Evolutionary conservation across 2,797 vertebrate genomes (phyloP).

Genomic region (Florisuga fusca): DNA sequence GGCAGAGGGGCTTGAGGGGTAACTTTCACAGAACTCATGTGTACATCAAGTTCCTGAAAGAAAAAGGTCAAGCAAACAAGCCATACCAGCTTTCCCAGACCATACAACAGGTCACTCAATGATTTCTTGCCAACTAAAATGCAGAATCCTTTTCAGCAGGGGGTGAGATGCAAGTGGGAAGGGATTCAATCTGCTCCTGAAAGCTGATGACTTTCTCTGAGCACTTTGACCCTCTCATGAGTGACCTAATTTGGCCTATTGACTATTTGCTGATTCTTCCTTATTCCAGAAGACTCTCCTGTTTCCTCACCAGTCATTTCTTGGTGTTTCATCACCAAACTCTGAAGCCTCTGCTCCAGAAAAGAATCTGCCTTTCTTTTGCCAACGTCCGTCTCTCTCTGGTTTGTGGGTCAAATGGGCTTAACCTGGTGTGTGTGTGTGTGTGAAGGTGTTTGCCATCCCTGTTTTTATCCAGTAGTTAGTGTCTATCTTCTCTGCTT

Average conservation of each 20-base stretch:
- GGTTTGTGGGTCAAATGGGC: neutral
- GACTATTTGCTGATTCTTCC: neutral
- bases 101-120: neutral
- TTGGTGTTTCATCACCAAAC: neutral
- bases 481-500: neutral
- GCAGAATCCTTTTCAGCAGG: neutral
- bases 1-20: neutral
- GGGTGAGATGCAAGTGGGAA: rapidly evolving
- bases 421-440: neutral
- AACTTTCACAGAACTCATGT: neutral
- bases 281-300: neutral
- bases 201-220: neutral
- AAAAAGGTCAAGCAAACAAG: conserved; percentile 18
- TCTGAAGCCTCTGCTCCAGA: neutral
- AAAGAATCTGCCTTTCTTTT: too few relatives aligned
- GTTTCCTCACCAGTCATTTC: neutral
- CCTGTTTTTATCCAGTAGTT: neutral
- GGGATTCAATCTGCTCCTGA: neutral
- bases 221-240: neutral
- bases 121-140: neutral
- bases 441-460: neutral
- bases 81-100: neutral
- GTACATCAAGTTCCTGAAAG: neutral
- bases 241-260: neutral
- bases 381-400: neutral